These are phyloP conservation scores for Athene noctua DNA, from an alignment of 2,113 vertebrate species.

Conservation along the genomic window DNA sequence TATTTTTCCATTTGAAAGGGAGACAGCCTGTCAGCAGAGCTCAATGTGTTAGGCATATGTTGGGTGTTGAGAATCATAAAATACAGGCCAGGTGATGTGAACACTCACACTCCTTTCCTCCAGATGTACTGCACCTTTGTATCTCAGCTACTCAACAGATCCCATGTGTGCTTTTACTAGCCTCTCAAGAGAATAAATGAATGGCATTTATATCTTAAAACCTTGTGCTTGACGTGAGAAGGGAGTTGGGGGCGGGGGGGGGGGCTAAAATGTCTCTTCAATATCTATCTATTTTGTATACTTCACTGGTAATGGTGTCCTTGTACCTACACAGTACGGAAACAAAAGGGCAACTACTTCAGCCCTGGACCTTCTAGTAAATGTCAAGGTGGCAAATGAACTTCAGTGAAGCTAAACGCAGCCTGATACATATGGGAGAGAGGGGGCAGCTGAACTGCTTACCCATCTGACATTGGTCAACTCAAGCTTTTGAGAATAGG, in stretches of 20 bases:
- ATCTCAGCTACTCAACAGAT: neutral
- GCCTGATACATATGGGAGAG: neutral
- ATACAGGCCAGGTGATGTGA: neutral
- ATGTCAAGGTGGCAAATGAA: neutral
- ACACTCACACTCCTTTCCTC: neutral
- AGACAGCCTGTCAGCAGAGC: neutral
- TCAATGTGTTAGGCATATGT: neutral
- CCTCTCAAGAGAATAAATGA: neutral
- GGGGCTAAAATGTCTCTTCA: neutral
- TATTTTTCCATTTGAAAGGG: conserved; percentile 23
- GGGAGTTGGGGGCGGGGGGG: neutral
- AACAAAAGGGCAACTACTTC: neutral
- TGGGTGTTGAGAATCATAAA: neutral
- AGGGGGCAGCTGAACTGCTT: neutral
- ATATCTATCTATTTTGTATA: neutral
- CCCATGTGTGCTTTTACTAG: neutral
- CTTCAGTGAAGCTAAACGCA: neutral
- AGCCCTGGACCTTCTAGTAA: neutral
- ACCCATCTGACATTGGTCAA: neutral
- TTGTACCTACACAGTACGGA: neutral
- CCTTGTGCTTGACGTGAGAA: neutral
- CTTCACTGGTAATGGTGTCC: neutral
- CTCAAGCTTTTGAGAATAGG: neutral
- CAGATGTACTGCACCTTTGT: neutral
- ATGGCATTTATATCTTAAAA: neutral